Percentiles rank a stretch among this genome's conserved stretches.
Conservation (phyloP, 2,113 vertebrate genomes). For the Mirounga angustirostris region DNA sequence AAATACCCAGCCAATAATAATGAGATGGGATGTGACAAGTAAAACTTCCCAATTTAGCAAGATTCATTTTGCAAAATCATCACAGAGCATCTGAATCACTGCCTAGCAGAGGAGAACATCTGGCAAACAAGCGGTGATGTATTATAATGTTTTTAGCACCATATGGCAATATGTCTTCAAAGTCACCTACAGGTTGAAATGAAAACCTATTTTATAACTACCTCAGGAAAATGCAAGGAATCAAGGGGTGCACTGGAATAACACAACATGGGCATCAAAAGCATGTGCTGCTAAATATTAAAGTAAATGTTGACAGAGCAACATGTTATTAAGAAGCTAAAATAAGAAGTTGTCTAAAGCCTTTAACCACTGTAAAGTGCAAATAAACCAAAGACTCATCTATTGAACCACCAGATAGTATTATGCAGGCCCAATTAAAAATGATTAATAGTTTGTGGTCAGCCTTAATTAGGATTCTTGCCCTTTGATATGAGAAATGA, state of each 20-base stretch:
- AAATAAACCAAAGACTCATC: neutral
- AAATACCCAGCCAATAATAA: slow-evolving; percentile 74
- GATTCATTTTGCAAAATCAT: slow-evolving; percentile 86
- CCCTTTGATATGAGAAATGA: slow-evolving; percentile 47
- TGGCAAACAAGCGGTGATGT: slow-evolving; percentile 89
- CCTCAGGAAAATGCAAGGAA: slow-evolving; percentile 11
- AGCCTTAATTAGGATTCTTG: slow-evolving; percentile 56
- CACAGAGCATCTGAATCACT: slow-evolving; percentile 79
- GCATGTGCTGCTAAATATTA: slow-evolving; percentile 64
- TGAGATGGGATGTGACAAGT: slow-evolving; percentile 71
- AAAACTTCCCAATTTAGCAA: slow-evolving; percentile 81
- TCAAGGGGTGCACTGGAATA: neutral
- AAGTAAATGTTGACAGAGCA: slow-evolving; percentile 72
- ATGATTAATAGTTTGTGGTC: slow-evolving; percentile 23
- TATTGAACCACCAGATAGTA: slow-evolving; percentile 58
- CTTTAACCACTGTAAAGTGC: slow-evolving; percentile 65
- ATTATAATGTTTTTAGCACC: slow-evolving; percentile 86
- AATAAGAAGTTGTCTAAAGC: slow-evolving; percentile 54
- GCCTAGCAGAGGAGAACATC: slow-evolving; percentile 85
- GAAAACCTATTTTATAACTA: slow-evolving; percentile 76
- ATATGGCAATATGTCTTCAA: slow-evolving; percentile 87
- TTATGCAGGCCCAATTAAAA: slow-evolving; percentile 72
- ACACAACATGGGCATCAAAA: neutral
- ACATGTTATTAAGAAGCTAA: slow-evolving; percentile 53
- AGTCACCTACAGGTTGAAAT: slow-evolving; percentile 87